These are phyloP conservation scores for Geotria australis DNA, from an alignment of 2,797 vertebrate genomes.

Conservation along the genomic window DNA sequence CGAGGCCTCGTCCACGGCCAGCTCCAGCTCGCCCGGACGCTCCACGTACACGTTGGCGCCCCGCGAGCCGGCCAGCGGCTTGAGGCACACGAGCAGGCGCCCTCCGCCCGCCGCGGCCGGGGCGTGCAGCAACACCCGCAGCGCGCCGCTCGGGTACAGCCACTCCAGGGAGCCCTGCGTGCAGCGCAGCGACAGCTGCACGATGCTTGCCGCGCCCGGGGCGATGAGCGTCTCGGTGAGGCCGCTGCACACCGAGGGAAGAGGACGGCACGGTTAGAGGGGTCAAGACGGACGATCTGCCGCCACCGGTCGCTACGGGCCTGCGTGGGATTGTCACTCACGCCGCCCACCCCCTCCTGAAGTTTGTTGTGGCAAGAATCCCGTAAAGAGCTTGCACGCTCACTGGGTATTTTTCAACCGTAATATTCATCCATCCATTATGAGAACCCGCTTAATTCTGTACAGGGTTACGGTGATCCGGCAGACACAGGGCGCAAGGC, in stretches of 20 bases:
- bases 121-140: slow-evolving; percentile 18
- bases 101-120: slow-evolving; percentile 9
- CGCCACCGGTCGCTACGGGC: no score
- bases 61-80: slow-evolving; percentile 12
- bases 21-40: slow-evolving; percentile 11
- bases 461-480: no score
- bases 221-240: not conserved
- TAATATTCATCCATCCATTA: no score
- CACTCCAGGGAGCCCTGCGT: slow-evolving; percentile 22
- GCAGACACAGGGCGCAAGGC: no score
- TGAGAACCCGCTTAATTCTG: no score
- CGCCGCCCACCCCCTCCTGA: no score
- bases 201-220: slow-evolving; percentile 5
- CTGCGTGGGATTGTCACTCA: no score
- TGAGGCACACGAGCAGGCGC: slow-evolving; percentile 18
- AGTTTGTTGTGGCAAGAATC: no score
- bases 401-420: no score
- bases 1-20: slow-evolving; percentile 10
- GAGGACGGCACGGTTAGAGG: no score
- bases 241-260: not conserved
- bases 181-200: slow-evolving; percentile 30
- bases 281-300: no score
- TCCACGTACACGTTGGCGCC: slow-evolving; percentile 23
- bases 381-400: no score
- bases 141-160: slow-evolving; percentile 21